Percentiles rank a stretch among this genome's conserved stretches.
phyloP scores from a whole-genome alignment of 2,888 invertebrate genomes.

The Poecilobothrus nobilitatus region DNA sequence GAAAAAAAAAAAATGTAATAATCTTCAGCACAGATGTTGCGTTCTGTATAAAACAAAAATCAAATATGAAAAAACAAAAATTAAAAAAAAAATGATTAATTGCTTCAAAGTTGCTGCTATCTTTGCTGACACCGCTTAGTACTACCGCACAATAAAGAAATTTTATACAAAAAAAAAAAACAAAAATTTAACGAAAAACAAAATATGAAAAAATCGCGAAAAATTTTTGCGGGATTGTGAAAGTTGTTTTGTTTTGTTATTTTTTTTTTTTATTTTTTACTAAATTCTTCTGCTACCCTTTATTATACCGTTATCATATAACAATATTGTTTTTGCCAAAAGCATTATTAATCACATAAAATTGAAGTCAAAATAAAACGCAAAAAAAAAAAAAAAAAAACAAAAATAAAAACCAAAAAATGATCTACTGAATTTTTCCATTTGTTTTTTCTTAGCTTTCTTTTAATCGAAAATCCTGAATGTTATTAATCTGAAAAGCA shows the following conservation, averaged over 20 bases:
- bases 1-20: neutral
- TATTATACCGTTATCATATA: too few relatives aligned
- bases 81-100: neutral
- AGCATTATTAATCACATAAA: slow-evolving; percentile 4
- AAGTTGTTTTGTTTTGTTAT: neutral
- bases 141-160: neutral
- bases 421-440: too few relatives aligned
- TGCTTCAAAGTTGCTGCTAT: neutral
- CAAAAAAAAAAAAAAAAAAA: too few relatives aligned
- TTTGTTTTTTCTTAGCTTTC: too few relatives aligned
- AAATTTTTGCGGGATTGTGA: slow-evolving; percentile 1
- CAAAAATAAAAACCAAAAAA: too few relatives aligned
- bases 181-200: neutral
- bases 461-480: too few relatives aligned
- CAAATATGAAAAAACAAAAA: neutral
- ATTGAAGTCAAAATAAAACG: neutral
- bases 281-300: too few relatives aligned
- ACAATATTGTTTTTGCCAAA: neutral
- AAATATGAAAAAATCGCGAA: too few relatives aligned
- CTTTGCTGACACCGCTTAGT: neutral
- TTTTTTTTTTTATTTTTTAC: neutral
- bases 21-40: neutral
- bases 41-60: neutral
- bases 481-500: neutral
- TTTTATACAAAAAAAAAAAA: neutral